Evolutionary conservation across 2,888 invertebrate species (phyloP), one percentile per base, ranked within the genome.

Genomic region (Cancer borealis): DNA sequence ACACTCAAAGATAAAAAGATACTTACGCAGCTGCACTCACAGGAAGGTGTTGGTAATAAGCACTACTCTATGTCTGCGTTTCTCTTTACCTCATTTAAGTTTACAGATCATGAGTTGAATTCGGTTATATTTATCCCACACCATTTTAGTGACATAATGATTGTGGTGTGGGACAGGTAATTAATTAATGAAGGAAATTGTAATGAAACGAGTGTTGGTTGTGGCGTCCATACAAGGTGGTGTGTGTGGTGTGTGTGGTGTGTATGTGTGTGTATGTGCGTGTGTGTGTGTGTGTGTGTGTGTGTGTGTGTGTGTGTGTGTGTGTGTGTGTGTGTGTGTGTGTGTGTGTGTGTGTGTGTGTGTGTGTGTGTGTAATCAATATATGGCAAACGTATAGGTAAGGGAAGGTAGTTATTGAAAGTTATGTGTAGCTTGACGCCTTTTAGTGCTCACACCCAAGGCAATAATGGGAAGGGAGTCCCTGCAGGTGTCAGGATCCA

Each of bases 251-350:
- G 21, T 26, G 26, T 26, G 21, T 5, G n/a, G n/a, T n/a, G n/a
- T n/a, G n/a, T n/a, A n/a, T n/a, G n/a, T n/a, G n/a, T n/a, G n/a
- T n/a, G n/a, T n/a, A n/a, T n/a, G n/a, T n/a, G n/a, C n/a, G n/a
- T n/a, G n/a, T n/a, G 2, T 73, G 17, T 2, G 21, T 73, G 21
- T 26, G 21, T 26, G 21, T 26, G 17, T 73, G 73, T n/a, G n/a
- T 26, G 21, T 73, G 21, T 26, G 26, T 26, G 21, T 5, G n/a
- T 73, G 26, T n/a, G 21, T 73, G 73, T n/a, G n/a, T 21, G 8
- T n/a, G 26, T 73, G 73, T 73, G 73, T 73, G 73, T 73, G 73
- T 73, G 26, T 73, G 73, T 26, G 26, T 66, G 66, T 66, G 66
- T 66, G 66, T 66, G 66, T 66, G 66, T 66, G 66, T 66, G 66